Base-by-base conservation (phyloP, 2,888 invertebrate species). In the Dynastes maya region DNA sequence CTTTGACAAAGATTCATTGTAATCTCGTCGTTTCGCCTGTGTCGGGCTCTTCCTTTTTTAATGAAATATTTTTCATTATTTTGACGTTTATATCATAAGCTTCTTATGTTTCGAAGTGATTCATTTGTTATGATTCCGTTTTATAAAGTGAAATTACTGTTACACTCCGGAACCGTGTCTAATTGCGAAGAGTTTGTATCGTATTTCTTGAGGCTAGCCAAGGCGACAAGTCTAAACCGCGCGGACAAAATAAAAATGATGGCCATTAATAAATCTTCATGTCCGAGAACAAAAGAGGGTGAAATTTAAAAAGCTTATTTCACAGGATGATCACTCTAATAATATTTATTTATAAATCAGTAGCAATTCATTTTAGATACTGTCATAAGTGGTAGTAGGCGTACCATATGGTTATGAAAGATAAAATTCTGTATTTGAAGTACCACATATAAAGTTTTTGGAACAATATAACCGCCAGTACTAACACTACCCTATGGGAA, bases 1-100 rank as follows among this genome's bases (percentile, higher is more conserved):
- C 75, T 77, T 74, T 79, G 82, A 82, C 82, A 80, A 80, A 81
- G 83, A 83, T 81, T 77, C 81, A 83, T 83, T 83, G 77, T 82
- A 81, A 81, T 81, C 82, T 80, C 78, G 64, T 65, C 72, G 78
- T 72, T 72, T 72, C 78, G 78, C 78, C 55, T 55, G 9, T 45
- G 37, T 49, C 51, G 22, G 16, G 58, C 70, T 49, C 61, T 53
- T 76, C 64, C 75, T 68, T 61, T 72, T 79, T 79, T 76, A 80
- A 81, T 80, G 80, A 78, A 81, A 80, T 80, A 80, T 79, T 80
- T 80, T 81, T 79, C 80, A 81, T 81, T 81, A 80, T 81, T 81
- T 80, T 81, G 81, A 80, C 81, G 72, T 80, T 80, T 78, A 78
- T 77, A 77, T 79, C 74, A 61, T 81, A 81, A 80, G 81, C 81